phyloP scores from a whole-genome alignment of 2,113 vertebrate genomes.

The Polyodon spathula region DNA sequence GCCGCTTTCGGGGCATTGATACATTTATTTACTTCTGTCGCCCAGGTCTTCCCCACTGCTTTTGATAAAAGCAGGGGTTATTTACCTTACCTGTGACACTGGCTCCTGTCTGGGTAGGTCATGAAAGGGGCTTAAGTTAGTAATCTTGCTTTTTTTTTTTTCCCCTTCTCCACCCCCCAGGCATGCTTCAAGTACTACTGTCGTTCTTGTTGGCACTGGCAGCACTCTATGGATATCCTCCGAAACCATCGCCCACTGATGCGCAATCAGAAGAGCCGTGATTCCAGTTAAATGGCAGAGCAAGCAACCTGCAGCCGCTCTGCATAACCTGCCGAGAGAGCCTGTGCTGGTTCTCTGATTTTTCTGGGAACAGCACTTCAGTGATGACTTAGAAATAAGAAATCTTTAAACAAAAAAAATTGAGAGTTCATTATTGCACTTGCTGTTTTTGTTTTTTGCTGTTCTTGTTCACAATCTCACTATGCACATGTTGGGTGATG shows the following conservation, averaged over 20 bases:
- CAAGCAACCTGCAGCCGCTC: conserved; percentile 21
- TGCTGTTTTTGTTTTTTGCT: conserved; percentile 93
- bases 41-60: no score
- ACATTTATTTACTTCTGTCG: no score
- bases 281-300: conserved; percentile 69
- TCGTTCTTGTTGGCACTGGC: conserved; percentile 95
- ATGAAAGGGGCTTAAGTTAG: no score
- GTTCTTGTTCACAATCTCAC: conserved; percentile 79
- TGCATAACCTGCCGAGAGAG: conserved; percentile 35
- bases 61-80: no score
- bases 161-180: conserved; percentile 35
- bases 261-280: conserved; percentile 95
- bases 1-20: no score
- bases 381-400: conserved; percentile 53
- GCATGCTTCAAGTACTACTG: conserved; percentile 98
- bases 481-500: conserved; percentile 75
- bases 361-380: conserved; percentile 53
- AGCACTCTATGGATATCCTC: conserved; percentile 89
- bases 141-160: background rate
- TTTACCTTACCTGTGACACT: no score
- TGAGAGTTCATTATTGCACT: conserved; percentile 94
- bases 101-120: no score
- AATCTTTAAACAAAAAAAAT: conserved; percentile 35
- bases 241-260: conserved; percentile 94
- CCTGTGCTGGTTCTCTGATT: conserved; percentile 46